Percentiles rank a stretch among this genome's conserved stretches.
Conservation (phyloP, 2,888 invertebrate species). For the Acrobasis suavella region DNA sequence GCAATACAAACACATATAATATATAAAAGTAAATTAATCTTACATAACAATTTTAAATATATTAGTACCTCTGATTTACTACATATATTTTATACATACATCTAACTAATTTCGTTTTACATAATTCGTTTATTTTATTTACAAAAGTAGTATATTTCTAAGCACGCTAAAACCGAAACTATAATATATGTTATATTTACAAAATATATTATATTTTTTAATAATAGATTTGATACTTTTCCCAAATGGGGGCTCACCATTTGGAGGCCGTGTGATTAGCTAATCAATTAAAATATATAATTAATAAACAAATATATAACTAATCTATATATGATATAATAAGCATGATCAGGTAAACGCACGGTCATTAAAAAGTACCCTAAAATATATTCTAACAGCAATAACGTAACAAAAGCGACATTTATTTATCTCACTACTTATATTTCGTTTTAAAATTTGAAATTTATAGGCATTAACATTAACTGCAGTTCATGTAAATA, state of each 20-base stretch:
- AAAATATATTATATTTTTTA: constrained; percentile 30
- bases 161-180: constrained; percentile 35
- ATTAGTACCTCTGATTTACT: constrained; percentile 37
- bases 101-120: constrained; percentile 37
- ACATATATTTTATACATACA: constrained; percentile 41
- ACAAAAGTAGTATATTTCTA: constrained; percentile 32
- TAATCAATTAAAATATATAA: constrained; percentile 44
- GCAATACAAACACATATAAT: constrained; percentile 34
- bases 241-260: constrained; percentile 77
- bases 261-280: constrained; percentile 56
- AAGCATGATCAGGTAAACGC: constrained; percentile 53
- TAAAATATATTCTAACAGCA: not conserved
- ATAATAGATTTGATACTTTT: constrained; percentile 52
- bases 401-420: constrained; percentile 30
- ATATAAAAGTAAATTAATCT: constrained; percentile 28
- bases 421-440: not conserved
- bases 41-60: constrained; percentile 32
- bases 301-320: constrained; percentile 14
- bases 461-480: not conserved
- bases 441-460: not conserved
- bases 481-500: constrained; percentile 20
- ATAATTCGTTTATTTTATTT: constrained; percentile 38
- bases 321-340: constrained; percentile 27
- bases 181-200: constrained; percentile 38
- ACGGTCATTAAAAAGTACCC: constrained; percentile 64